Percentiles rank a stretch among this genome's conserved stretches.
These are phyloP conservation scores for Aphodius granarius DNA, from an alignment of 2,888 invertebrate genomes.

Conservation along the genomic window DNA sequence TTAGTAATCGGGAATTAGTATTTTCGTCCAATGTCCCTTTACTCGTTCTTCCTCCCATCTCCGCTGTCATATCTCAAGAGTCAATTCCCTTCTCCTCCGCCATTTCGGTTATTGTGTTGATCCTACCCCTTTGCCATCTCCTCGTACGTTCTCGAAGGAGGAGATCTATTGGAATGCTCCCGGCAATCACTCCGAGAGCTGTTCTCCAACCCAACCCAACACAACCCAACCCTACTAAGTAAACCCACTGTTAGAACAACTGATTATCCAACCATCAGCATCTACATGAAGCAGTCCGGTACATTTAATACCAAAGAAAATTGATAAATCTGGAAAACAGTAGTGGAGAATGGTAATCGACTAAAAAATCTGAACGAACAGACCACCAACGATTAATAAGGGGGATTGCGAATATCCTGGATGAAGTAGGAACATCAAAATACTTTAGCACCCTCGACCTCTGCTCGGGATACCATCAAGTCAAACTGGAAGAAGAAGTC, in stretches of 20 bases:
- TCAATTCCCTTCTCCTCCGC: too few species aligned
- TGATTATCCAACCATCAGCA: conserved; percentile 28
- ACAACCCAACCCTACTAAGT: too few species aligned
- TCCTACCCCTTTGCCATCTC: too few species aligned
- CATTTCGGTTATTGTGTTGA: too few species aligned
- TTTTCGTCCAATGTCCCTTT: too few species aligned
- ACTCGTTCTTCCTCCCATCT: too few species aligned
- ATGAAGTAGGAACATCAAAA: conserved; percentile 39
- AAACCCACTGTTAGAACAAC: conserved; percentile 29
- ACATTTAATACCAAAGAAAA: conserved; percentile 37
- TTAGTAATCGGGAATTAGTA: too few species aligned
- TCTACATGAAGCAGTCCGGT: conserved; percentile 31
- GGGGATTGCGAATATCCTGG: conserved; percentile 41
- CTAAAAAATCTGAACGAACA: conserved; percentile 38
- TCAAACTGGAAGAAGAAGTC: conserved; percentile 36
- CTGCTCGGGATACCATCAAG: conserved; percentile 44
- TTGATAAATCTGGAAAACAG: conserved; percentile 30
- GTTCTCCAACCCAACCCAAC: too few species aligned
- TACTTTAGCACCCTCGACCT: conserved; percentile 43
- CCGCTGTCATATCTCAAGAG: too few species aligned
- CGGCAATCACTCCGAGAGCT: too few species aligned
- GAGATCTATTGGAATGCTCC: too few species aligned
- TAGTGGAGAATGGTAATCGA: conserved; percentile 37
- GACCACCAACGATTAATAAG: conserved; percentile 41
- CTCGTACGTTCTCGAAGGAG: too few species aligned